Percentiles rank a stretch among this genome's conserved stretches.
Evolutionary conservation across 2,888 invertebrate genomes (phyloP).

Genomic region (Theristus sp.): DNA sequence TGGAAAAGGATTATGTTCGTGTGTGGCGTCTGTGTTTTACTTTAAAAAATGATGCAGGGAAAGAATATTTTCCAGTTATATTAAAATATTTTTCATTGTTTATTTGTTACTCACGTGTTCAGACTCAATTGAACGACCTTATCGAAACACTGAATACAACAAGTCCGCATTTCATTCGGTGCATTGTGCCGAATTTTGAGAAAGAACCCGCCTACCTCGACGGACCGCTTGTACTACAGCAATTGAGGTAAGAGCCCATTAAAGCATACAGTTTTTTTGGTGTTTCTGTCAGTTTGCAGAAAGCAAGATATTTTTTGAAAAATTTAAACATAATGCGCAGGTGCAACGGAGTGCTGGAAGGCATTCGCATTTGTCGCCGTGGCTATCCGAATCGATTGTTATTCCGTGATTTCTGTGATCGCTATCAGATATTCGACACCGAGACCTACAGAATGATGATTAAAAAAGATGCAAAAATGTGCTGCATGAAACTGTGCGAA

Average conservation of each 20-base stretch:
- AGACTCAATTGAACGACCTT: conserved; percentile 22
- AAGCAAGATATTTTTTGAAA: too few relatives aligned
- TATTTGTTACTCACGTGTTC: too few relatives aligned
- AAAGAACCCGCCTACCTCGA: conserved; percentile 18
- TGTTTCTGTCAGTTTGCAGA: too few relatives aligned
- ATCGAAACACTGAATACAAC: conserved; percentile 22
- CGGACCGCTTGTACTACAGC: conserved; percentile 19
- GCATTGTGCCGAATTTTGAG: conserved; percentile 29
- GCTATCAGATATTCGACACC: conserved; percentile 43
- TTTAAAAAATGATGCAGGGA: too few relatives aligned
- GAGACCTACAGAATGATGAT: conserved; percentile 1
- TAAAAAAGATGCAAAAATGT: not conserved
- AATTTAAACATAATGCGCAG: too few relatives aligned
- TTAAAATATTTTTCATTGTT: not conserved
- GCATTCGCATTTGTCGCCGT: conserved; percentile 97
- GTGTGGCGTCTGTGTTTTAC: too few relatives aligned
- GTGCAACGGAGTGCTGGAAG: conserved; percentile 99
- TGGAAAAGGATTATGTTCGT: too few relatives aligned
- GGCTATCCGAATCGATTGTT: conserved; percentile 99
- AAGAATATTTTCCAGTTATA: not conserved
- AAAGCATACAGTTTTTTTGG: too few relatives aligned
- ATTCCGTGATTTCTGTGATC: conserved; percentile 97
- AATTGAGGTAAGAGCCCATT: conserved; percentile 13
- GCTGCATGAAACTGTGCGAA: conserved; percentile 5
- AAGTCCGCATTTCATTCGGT: conserved; percentile 26